Evolutionary conservation across 2,113 vertebrate species (phyloP).

Genomic region (Platanista minor): DNA sequence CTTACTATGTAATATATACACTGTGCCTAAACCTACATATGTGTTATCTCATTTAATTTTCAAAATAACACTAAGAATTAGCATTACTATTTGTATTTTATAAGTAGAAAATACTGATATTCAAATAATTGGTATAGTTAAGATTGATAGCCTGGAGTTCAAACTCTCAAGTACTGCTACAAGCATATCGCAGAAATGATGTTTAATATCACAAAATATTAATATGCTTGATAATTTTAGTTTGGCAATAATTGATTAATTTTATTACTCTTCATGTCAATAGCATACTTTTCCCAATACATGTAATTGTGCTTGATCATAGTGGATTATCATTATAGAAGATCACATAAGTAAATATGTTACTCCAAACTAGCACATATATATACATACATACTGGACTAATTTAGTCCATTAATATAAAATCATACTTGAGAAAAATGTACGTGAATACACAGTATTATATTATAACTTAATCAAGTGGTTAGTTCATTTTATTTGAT

Average conservation of each 20-base stretch:
- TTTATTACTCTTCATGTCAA: background rate
- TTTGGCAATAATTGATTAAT: background rate
- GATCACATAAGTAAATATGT: background rate
- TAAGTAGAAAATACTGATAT: background rate
- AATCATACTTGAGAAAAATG: background rate
- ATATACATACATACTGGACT: background rate
- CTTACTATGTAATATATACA: background rate
- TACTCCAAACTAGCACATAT: background rate
- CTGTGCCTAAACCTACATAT: background rate
- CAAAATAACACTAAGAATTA: background rate
- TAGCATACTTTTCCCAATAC: background rate
- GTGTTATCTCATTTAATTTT: background rate
- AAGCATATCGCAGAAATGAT: background rate
- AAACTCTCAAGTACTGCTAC: background rate
- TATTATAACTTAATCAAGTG: background rate
- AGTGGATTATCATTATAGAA: background rate
- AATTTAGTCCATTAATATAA: background rate
- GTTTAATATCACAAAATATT: background rate
- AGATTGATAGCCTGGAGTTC: background rate
- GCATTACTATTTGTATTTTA: background rate
- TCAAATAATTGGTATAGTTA: background rate
- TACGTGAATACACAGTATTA: background rate
- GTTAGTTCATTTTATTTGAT: background rate
- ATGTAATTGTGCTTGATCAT: background rate
- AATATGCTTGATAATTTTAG: background rate